Evolutionary conservation across 2,888 invertebrate species (phyloP).

Genomic region (Ernsta delagoae): DNA sequence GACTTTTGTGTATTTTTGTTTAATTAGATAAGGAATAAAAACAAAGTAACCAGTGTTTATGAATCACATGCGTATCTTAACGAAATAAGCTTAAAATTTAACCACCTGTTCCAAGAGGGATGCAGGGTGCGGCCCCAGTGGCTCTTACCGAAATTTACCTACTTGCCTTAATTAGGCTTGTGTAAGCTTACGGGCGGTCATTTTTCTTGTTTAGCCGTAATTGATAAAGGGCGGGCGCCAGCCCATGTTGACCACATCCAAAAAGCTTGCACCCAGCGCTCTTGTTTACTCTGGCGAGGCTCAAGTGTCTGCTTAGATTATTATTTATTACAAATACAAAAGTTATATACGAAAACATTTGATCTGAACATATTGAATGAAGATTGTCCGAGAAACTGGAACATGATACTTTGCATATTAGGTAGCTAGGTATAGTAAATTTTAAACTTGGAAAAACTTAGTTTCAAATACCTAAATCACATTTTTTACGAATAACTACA

Average conservation of each 20-base stretch:
- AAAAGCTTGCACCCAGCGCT: constrained; percentile 48
- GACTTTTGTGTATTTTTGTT: too few species aligned
- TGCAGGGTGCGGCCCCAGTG: constrained; percentile 49
- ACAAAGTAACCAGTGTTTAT: too few species aligned
- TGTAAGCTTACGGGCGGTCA: constrained; percentile 76
- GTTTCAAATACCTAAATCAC: too few species aligned
- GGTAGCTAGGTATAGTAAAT: too few species aligned
- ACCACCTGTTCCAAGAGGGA: constrained; percentile 67
- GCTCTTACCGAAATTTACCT: constrained; percentile 72
- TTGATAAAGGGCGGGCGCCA: constrained; percentile 74
- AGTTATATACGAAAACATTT: too few species aligned
- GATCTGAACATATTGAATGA: too few species aligned
- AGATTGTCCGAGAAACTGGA: too few species aligned
- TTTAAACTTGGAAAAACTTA: too few species aligned
- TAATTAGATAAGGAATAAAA: too few species aligned
- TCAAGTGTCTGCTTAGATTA: constrained; percentile 35
- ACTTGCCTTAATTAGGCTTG: constrained; percentile 81
- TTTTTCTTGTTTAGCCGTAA: constrained; percentile 83
- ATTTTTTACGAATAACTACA: background rate
- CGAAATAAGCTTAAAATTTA: constrained; percentile 73
- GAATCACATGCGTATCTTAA: constrained; percentile 50
- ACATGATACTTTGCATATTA: too few species aligned
- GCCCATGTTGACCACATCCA: constrained; percentile 57
- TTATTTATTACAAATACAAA: constrained; percentile 4
- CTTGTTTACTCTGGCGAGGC: constrained; percentile 24